Conservation (phyloP, 1,140 invertebrate genomes). For the Oreohelix idahoensis region DNA sequence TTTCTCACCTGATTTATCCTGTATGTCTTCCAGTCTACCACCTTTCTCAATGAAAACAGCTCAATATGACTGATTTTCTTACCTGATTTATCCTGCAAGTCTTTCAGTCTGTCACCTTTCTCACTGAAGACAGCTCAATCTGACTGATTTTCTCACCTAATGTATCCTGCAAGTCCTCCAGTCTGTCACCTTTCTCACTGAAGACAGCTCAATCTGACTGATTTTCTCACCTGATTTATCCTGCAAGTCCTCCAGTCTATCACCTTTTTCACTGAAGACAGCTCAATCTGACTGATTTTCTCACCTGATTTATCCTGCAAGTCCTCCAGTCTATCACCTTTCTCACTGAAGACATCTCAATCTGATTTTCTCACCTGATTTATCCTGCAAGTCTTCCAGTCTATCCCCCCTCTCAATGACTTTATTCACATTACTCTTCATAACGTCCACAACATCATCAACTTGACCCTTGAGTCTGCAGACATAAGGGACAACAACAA, state of each 20-base stretch:
- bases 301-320: slow-evolving; percentile 75
- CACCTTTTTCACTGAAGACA: slow-evolving; percentile 77
- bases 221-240: slow-evolving; percentile 73
- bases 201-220: no score
- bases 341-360: slow-evolving; percentile 75
- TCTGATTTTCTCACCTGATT: slow-evolving; percentile 70
- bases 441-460: slow-evolving; percentile 76
- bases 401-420: slow-evolving; percentile 77
- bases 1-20: slow-evolving; percentile 25
- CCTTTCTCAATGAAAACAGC: no score
- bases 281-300: no score
- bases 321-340: slow-evolving; percentile 77
- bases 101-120: no score
- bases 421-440: slow-evolving; percentile 77
- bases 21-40: no score
- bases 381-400: slow-evolving; percentile 76
- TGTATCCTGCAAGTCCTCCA: slow-evolving; percentile 76
- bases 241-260: slow-evolving; percentile 76
- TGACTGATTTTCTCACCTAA: slow-evolving; percentile 72
- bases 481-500: neutral
- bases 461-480: slow-evolving; percentile 74
- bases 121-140: no score
- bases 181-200: slow-evolving; percentile 76
- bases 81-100: slow-evolving; percentile 71
- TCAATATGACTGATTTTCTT: no score